Evolutionary conservation across 2,113 vertebrate species (phyloP).

Genomic region (Chunga burmeisteri): DNA sequence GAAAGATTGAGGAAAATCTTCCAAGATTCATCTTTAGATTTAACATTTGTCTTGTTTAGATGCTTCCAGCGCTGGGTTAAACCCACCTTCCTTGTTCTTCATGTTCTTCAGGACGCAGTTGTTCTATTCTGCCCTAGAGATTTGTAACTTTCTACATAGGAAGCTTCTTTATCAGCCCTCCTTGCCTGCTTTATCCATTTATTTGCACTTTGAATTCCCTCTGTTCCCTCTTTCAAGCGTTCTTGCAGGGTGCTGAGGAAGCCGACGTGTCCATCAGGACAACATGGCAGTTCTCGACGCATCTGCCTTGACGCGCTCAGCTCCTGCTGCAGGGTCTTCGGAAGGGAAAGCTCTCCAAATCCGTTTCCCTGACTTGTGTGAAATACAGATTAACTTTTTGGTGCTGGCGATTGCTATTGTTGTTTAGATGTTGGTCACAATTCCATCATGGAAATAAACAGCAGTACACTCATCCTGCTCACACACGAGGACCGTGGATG

Average conservation of each 20-base stretch:
- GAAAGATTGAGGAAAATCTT: background rate
- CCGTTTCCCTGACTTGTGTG: accelerated
- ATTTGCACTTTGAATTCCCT: background rate
- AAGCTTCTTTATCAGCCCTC: background rate
- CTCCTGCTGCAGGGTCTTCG: accelerated
- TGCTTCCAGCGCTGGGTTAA: background rate
- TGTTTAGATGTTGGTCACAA: accelerated
- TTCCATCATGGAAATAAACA: accelerated
- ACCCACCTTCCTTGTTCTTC: background rate
- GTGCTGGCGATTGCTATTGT: background rate
- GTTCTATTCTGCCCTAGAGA: background rate
- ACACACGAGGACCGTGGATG: accelerated
- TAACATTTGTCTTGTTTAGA: accelerated
- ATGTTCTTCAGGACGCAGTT: background rate
- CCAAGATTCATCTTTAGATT: no score
- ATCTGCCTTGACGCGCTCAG: accelerated
- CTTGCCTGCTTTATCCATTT: no score
- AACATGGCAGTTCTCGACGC: accelerated
- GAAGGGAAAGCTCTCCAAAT: background rate
- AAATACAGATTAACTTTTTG: accelerated
- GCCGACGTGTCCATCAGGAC: accelerated
- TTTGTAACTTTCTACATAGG: no score
- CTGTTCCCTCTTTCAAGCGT: background rate
- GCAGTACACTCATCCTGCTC: accelerated
- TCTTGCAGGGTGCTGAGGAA: no score